Conservation (phyloP, 2,113 vertebrate species). For the Brachionichthys hirsutus region DNA sequence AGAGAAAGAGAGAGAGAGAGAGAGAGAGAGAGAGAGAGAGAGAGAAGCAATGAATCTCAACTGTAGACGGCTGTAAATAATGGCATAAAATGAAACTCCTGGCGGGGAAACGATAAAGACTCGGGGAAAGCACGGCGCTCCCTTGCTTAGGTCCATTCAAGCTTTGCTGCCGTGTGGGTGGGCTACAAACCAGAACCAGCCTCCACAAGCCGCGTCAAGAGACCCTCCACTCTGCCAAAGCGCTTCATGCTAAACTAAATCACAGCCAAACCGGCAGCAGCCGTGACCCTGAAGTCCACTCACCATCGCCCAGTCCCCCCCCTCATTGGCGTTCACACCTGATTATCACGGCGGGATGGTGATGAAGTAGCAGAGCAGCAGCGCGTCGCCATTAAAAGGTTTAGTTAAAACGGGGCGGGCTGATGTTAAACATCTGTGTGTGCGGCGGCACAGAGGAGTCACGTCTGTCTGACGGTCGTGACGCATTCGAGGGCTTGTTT, state of each 20-base stretch:
- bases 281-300: slow-evolving; percentile 41
- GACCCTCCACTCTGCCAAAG: slow-evolving; percentile 38
- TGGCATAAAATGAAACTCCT: slow-evolving; percentile 57
- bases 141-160: slow-evolving; percentile 42
- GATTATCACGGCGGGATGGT: slow-evolving; percentile 44
- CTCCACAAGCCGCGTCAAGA: slow-evolving; percentile 54
- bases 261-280: slow-evolving; percentile 28
- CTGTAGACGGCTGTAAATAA: slow-evolving; percentile 66
- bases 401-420: slow-evolving; percentile 28
- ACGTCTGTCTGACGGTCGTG: slow-evolving; percentile 30
- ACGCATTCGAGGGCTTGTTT: slow-evolving; percentile 40
- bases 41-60: slow-evolving; percentile 37
- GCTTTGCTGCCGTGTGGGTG: slow-evolving; percentile 67
- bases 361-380: slow-evolving; percentile 24
- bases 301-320: slow-evolving; percentile 36
- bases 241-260: slow-evolving; percentile 48
- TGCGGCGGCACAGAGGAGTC: slow-evolving; percentile 29
- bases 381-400: slow-evolving; percentile 22
- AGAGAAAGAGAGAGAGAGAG: neutral
- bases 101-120: slow-evolving; percentile 48
- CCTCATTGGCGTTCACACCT: slow-evolving; percentile 35
- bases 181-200: slow-evolving; percentile 70
- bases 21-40: slow-evolving; percentile 8
- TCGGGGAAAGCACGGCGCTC: slow-evolving; percentile 54
- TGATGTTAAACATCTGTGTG: slow-evolving; percentile 37